These are phyloP conservation scores for Auanema sp. DNA, from an alignment of 2,888 invertebrate genomes.

Conservation along the genomic window DNA sequence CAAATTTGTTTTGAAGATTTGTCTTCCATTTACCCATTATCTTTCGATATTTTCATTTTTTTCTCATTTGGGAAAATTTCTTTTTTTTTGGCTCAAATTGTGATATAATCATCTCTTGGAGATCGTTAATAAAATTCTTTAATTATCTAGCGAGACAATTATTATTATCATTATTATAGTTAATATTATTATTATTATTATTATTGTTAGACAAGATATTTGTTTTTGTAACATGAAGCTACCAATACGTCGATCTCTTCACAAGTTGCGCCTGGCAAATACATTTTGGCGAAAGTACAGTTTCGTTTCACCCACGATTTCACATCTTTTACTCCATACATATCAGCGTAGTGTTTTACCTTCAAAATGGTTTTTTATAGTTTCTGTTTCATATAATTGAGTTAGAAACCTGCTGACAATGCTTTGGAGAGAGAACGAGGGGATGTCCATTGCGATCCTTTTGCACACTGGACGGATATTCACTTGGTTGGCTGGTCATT, in stretches of 20 bases:
- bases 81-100: too few species aligned
- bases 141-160: too few species aligned
- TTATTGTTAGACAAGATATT: constrained; percentile 13
- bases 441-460: constrained; percentile 46
- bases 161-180: too few species aligned
- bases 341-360: constrained; percentile 55
- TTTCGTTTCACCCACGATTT: constrained; percentile 52
- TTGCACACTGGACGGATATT: constrained; percentile 32
- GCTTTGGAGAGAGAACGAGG: constrained; percentile 52
- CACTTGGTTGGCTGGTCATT: constrained; percentile 10
- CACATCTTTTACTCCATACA: constrained; percentile 58
- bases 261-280: constrained; percentile 60
- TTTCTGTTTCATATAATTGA: neutral
- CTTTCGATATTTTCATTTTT: too few species aligned
- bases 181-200: neutral
- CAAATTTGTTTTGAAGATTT: too few species aligned
- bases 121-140: too few species aligned
- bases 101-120: too few species aligned
- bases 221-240: constrained; percentile 53
- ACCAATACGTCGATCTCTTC: constrained; percentile 61
- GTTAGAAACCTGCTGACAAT: constrained; percentile 44
- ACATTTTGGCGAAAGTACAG: constrained; percentile 61
- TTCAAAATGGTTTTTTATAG: constrained; percentile 16
- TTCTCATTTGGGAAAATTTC: too few species aligned
- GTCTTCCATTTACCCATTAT: too few species aligned